Base-by-base conservation (phyloP, 30 jellyfish, hydroid and myxozoan species). In the Pseudorhiza aurosa region DNA sequence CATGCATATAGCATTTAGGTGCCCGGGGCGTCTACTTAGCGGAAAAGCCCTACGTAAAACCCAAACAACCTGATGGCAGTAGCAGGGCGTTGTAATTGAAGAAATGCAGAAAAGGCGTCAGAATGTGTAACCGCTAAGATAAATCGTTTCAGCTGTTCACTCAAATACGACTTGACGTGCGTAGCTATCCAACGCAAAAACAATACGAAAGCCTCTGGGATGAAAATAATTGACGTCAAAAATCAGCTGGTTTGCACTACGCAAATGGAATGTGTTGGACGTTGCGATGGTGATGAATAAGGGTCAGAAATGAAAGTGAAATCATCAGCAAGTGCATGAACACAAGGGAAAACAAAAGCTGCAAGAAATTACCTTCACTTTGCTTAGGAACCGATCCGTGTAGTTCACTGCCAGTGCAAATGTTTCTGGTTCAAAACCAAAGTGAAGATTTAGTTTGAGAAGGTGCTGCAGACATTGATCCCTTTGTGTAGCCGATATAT, bases 341-440 rank as follows among this genome's bases (percentile, higher is more conserved):
- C 11, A n/a, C n/a, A n/a, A n/a, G n/a, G 81, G 63, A 2, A 17
- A 31, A 15, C 7, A 72, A 49, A 53, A 5, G 36, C 2, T 22
- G 35, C 21, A 22, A 0, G 51, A 15, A 58, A 0, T 9, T 42
- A 85, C 96, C 96, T 85, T 85, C 42, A 85, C 88, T 69, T 28
- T 77, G 65, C 87, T 65, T 15, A 85, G 87, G 75, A 85, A 85
- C 24, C 96, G 80, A 42, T 85, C 96, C 14, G 82, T 74, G 75
- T 62, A 74, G 33, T 68, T 85, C 55, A 76, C 96, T 0, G 96
- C 96, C 63, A 58, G 31, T 10, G 90, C 96, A 50, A 85, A 85
- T 2, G 96, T 85, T 53, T 85, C 96, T 33, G 96, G 96, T 28
- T 74, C 89, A 68, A 85, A 85, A 11, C 96, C 96, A 55, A 85